Base-by-base conservation (phyloP, 2,113 vertebrate genomes). In the Illadopsis cleaveri region DNA sequence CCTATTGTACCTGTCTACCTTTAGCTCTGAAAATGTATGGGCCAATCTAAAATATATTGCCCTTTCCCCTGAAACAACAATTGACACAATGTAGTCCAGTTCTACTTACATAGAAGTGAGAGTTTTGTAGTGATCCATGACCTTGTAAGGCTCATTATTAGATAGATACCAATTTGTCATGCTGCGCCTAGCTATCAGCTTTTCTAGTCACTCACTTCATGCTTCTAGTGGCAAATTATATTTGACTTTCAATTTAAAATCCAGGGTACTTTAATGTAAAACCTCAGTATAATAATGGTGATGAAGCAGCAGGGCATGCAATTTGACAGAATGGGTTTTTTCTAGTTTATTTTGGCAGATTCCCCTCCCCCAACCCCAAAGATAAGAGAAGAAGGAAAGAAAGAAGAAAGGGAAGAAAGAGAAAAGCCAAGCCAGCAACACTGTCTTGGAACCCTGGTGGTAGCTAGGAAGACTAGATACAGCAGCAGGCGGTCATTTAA, bases 211-310 rank as follows among this genome's bases (percentile, higher is more conserved):
- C 90, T 97, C 72, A 96, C 95, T 97, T 97, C 96, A 96, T 94
- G 87, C 90, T 97, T 97, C 97, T 96, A 89, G 82, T 95, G 77
- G 90, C 79, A 98, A 97, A 98, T 98, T 97, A 97, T 98, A 98
- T 97, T 98, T 98, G 98, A 98, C 97, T 98, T 98, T 97, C 95
- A 97, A 97, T 98, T 98, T 98, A 97, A 98, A 98, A 98, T 90
- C 97, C 96, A 97, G 92, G 86, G 94, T 95, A 95, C 95, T 97
- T 94, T 97, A 97, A 98, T 98, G 97, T 88, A 98, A 98, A 97
- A 94, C 95, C 89, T 96, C 84, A 78, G 90, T 96, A 96, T 97
- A 97, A 97, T 98, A 97, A 97, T 95, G 86, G 94, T 98, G 97
- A 98, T 97, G 96, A 97, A 98, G 96, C 97, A 96, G 95, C 78